phyloP scores from a whole-genome alignment of 2,113 vertebrate species.

The Oreochromis tanganicae region DNA sequence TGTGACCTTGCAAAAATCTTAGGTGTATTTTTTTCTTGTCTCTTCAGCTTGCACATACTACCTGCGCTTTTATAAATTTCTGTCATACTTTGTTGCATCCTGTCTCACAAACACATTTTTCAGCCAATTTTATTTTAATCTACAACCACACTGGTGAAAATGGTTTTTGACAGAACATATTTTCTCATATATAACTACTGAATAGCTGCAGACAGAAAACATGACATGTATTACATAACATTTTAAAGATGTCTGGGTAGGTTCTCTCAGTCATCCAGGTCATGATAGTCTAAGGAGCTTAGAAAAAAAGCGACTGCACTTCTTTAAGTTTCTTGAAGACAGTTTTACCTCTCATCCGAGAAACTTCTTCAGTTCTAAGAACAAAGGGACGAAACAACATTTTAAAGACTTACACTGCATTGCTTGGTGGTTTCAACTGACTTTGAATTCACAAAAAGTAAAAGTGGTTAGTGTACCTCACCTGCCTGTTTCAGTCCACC shows the following conservation, averaged over 20 bases:
- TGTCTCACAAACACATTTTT: not conserved
- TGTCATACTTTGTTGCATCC: not conserved
- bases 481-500: not conserved
- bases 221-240: not conserved
- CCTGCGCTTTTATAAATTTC: not conserved
- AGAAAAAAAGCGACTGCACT: not conserved
- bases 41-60: not conserved
- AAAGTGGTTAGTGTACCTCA: not conserved
- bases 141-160: not conserved
- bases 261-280: not conserved
- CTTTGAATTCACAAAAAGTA: not conserved
- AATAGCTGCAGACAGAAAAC: not conserved
- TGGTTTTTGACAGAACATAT: not conserved
- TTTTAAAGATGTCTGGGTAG: not conserved
- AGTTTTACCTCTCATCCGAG: not conserved
- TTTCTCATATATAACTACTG: not conserved
- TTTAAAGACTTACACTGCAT: not conserved
- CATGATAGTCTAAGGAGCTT: not conserved
- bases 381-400: not conserved
- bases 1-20: not conserved
- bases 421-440: not conserved
- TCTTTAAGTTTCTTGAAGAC: not conserved
- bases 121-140: not conserved
- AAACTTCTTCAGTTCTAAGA: not conserved
- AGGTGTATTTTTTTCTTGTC: not conserved